Conservation (phyloP, 2,797 vertebrate species). For the Erithacus rubecula region DNA sequence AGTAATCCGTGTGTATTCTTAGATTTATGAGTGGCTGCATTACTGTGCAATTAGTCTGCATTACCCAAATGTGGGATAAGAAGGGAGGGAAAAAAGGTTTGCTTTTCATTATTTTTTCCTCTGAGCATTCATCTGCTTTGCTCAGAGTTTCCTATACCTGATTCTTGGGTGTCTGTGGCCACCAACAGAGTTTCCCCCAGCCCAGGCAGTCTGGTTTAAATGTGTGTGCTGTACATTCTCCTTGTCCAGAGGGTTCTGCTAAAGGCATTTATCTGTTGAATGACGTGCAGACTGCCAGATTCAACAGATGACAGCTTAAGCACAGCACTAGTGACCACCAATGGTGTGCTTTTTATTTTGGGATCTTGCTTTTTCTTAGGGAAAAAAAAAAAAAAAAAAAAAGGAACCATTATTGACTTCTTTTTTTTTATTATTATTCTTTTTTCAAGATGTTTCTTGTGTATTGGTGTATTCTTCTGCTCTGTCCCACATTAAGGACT, state of each 20-base stretch:
- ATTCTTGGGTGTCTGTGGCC: slow-evolving; percentile 67
- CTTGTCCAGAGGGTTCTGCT: slow-evolving; percentile 67
- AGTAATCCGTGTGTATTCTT: slow-evolving; percentile 38
- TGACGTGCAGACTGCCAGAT: slow-evolving; percentile 64
- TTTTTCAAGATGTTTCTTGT: neutral
- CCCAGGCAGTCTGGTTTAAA: slow-evolving; percentile 45
- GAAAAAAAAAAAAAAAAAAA: neutral
- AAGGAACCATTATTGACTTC: neutral
- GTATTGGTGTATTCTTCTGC: neutral
- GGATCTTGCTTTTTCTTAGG: neutral
- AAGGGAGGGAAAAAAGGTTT: neutral
- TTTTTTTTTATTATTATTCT: fast-evolving
- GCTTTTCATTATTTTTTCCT: neutral
- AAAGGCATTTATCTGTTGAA: slow-evolving; percentile 77
- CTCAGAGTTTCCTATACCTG: slow-evolving; percentile 74
- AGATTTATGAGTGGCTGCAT: slow-evolving; percentile 51
- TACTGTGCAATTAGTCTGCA: slow-evolving; percentile 23
- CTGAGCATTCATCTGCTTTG: slow-evolving; percentile 20
- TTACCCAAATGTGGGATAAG: slow-evolving; percentile 7
- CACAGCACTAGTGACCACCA: slow-evolving; percentile 44
- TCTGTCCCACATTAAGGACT: neutral
- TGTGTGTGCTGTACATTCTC: slow-evolving; percentile 47
- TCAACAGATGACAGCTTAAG: slow-evolving; percentile 69
- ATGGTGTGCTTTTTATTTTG: slow-evolving; percentile 27
- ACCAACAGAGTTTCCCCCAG: slow-evolving; percentile 69